These are phyloP conservation scores for Catostomus latipinnis DNA, from an alignment of 2,797 vertebrate genomes.

Conservation along the genomic window DNA sequence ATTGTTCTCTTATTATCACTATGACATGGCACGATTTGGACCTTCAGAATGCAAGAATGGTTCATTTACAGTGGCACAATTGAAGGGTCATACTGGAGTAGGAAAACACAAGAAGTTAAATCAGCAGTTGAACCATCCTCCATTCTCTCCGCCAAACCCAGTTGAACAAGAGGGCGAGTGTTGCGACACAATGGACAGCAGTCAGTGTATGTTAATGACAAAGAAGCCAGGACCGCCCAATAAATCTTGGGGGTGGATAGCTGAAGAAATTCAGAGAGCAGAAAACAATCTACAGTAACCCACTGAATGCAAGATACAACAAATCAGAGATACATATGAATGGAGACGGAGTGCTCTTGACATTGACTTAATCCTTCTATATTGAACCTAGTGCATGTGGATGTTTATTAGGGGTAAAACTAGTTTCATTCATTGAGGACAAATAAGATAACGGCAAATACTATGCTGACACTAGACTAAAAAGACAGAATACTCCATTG, in stretches of 20 bases:
- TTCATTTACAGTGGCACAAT: conserved; percentile 3
- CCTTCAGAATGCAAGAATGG: conserved; percentile 15
- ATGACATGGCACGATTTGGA: not conserved
- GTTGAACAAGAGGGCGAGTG: too few species aligned
- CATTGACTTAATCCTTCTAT: too few species aligned
- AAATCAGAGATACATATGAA: conserved; percentile 1
- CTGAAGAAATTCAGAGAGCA: not conserved
- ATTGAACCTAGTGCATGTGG: not conserved
- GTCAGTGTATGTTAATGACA: too few species aligned
- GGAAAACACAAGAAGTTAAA: not conserved
- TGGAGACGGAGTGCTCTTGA: not conserved
- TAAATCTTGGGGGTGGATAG: conserved; percentile 2
- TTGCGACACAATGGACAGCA: too few species aligned
- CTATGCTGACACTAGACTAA: too few species aligned
- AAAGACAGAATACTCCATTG: too few species aligned
- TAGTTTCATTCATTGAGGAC: too few species aligned
- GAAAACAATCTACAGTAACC: conserved; percentile 21
- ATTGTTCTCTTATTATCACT: not conserved
- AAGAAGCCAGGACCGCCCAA: conserved; percentile 9
- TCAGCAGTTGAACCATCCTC: too few species aligned
- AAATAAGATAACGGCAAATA: too few species aligned
- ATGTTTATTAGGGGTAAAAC: not conserved
- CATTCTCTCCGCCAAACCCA: too few species aligned
- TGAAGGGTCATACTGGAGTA: conserved; percentile 50
- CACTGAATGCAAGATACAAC: not conserved